phyloP scores from a whole-genome alignment of 2,113 vertebrate genomes.

The Dicaeum eximium region DNA sequence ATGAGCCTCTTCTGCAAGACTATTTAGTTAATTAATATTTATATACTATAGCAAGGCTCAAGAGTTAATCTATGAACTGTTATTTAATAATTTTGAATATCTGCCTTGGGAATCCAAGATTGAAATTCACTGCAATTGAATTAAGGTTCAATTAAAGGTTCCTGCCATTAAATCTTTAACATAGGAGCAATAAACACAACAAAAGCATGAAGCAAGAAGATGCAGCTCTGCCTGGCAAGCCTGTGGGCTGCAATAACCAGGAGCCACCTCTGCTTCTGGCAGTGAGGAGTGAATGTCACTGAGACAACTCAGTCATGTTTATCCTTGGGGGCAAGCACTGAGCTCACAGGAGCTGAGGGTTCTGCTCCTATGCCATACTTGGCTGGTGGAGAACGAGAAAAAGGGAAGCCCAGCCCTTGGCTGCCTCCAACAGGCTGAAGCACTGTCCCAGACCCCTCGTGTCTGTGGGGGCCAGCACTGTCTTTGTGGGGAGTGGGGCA shows the following conservation, averaged over 20 bases:
- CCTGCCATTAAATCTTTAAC: background rate
- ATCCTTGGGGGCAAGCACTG: background rate
- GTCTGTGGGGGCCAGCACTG: background rate
- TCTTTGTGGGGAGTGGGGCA: background rate
- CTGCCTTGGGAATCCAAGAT: background rate
- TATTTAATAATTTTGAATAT: background rate
- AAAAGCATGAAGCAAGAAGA: background rate
- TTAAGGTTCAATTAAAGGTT: background rate
- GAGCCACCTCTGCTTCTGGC: background rate
- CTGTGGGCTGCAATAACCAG: background rate
- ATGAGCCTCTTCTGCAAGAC: background rate
- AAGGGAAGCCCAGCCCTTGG: background rate
- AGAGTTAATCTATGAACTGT: background rate
- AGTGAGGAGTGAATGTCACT: background rate
- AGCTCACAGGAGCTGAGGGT: background rate
- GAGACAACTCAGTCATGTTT: background rate
- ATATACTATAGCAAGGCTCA: background rate
- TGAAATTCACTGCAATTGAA: background rate
- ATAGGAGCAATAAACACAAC: background rate
- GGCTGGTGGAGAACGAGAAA: background rate
- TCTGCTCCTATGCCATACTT: background rate
- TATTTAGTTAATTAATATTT: background rate
- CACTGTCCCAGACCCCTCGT: fast-evolving
- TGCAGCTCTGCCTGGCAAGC: background rate
- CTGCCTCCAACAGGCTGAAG: background rate